Percentiles rank a stretch among this genome's conserved stretches.
Conservation (phyloP, 2,888 invertebrate species). For the Microplitis manilae region DNA sequence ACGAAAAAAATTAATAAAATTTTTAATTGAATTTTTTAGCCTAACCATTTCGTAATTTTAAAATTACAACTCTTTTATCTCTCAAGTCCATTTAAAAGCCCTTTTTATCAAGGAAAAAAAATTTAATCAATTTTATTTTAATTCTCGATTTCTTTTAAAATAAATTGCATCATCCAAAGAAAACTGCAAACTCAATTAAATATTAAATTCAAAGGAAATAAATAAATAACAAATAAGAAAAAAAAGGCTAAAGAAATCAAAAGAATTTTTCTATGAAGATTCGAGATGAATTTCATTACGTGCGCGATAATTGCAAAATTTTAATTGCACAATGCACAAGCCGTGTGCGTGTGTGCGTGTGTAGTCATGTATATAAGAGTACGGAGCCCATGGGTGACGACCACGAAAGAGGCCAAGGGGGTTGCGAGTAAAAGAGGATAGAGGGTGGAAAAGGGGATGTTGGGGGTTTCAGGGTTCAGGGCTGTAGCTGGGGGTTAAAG, state of each 20-base stretch:
- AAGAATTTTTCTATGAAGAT: constrained; percentile 11
- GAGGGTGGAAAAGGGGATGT: background rate
- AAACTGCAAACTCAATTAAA: no score
- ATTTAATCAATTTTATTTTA: no score
- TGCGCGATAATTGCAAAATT: constrained; percentile 59
- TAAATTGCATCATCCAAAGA: no score
- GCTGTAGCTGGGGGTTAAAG: background rate
- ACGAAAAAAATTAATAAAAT: no score
- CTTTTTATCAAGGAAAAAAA: no score
- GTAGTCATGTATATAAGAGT: background rate
- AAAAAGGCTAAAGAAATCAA: background rate
- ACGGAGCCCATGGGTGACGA: constrained; percentile 7
- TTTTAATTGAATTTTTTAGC: no score
- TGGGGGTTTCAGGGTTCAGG: constrained; percentile 25
- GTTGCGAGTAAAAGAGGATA: constrained; percentile 27
- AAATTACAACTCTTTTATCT: no score
- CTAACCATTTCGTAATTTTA: no score
- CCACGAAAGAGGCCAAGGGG: constrained; percentile 32
- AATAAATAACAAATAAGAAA: background rate
- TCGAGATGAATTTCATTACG: constrained; percentile 29
- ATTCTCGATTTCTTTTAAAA: no score
- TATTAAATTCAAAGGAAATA: background rate
- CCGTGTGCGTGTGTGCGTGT: constrained; percentile 39
- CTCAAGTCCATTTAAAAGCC: no score
- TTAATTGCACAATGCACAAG: constrained; percentile 61